Percentiles rank a stretch among this genome's conserved stretches.
These are phyloP conservation scores for Eristalis pertinax DNA, from an alignment of 2,888 invertebrate species.

Conservation along the genomic window DNA sequence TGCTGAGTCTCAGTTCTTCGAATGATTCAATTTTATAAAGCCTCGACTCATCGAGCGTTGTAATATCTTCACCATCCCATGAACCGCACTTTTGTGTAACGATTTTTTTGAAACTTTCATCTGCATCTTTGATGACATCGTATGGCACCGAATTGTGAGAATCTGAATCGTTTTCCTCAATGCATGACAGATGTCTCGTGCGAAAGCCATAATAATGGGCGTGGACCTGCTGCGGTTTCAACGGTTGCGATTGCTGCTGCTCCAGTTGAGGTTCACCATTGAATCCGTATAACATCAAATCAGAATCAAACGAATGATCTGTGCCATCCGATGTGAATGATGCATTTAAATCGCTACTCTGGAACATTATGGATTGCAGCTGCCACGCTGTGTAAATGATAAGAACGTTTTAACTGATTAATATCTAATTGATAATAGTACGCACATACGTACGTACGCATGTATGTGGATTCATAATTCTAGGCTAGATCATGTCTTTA, in stretches of 20 bases:
- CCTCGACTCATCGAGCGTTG: slow-evolving; percentile 80
- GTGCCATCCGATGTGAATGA: slow-evolving; percentile 74
- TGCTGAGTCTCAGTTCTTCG: slow-evolving; percentile 77
- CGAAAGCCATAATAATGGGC: slow-evolving; percentile 78
- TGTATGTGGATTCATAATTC: slow-evolving; percentile 8
- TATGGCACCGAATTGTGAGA: slow-evolving; percentile 79
- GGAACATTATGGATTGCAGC: slow-evolving; percentile 40
- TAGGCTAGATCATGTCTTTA: slow-evolving; percentile 41
- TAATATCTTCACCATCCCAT: slow-evolving; percentile 76
- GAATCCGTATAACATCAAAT: slow-evolving; percentile 73
- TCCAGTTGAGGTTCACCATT: slow-evolving; percentile 68
- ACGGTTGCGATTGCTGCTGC: slow-evolving; percentile 30
- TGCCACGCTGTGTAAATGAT: slow-evolving; percentile 22
- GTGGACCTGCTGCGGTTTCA: slow-evolving; percentile 72
- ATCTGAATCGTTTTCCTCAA: slow-evolving; percentile 81
- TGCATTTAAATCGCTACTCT: slow-evolving; percentile 73
- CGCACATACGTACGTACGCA: too few relatives aligned
- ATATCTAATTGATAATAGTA: slow-evolving; percentile 7
- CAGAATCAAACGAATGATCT: slow-evolving; percentile 73
- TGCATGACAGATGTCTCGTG: slow-evolving; percentile 80
- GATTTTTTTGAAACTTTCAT: slow-evolving; percentile 78
- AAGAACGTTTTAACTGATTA: background rate
- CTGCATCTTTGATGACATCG: slow-evolving; percentile 79
- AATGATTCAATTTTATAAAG: slow-evolving; percentile 78
- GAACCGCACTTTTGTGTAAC: slow-evolving; percentile 54